Evolutionary conservation across 2,113 vertebrate genomes (phyloP).

Genomic region (Semnopithecus entellus): DNA sequence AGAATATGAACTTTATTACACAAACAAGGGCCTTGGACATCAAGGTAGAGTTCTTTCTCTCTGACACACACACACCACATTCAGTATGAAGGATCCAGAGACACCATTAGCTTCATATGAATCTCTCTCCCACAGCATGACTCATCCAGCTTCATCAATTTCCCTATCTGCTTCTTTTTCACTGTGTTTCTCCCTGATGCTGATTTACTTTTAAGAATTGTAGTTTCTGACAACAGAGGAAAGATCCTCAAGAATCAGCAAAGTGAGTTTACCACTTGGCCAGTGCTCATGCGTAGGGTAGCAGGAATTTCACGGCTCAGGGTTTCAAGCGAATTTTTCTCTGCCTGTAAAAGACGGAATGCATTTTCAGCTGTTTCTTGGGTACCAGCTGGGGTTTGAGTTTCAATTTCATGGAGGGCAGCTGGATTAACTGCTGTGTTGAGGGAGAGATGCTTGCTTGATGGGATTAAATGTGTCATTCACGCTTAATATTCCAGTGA

Average conservation of each 20-base stretch:
- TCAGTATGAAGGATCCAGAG: neutral
- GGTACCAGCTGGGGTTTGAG: neutral
- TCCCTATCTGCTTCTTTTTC: neutral
- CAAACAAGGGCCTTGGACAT: neutral
- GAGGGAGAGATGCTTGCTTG: neutral
- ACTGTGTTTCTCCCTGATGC: neutral
- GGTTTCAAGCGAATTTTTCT: neutral
- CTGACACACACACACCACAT: neutral
- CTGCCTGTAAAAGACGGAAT: rapidly evolving
- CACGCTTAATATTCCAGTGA: neutral
- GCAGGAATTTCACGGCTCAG: neutral
- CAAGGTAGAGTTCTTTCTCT: neutral
- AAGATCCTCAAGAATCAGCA: neutral
- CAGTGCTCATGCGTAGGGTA: neutral
- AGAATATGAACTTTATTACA: neutral
- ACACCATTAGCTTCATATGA: neutral
- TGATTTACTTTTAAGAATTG: neutral
- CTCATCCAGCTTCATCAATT: neutral
- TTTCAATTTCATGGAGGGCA: neutral
- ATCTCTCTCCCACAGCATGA: neutral
- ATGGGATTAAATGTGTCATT: neutral
- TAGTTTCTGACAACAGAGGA: neutral
- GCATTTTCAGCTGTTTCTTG: constrained; percentile 39
- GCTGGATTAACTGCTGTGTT: neutral
- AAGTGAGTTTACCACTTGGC: neutral